Evolutionary conservation across 2,888 invertebrate species (phyloP), one percentile per base, ranked within the genome.

Genomic region (Autographa pulchrina): DNA sequence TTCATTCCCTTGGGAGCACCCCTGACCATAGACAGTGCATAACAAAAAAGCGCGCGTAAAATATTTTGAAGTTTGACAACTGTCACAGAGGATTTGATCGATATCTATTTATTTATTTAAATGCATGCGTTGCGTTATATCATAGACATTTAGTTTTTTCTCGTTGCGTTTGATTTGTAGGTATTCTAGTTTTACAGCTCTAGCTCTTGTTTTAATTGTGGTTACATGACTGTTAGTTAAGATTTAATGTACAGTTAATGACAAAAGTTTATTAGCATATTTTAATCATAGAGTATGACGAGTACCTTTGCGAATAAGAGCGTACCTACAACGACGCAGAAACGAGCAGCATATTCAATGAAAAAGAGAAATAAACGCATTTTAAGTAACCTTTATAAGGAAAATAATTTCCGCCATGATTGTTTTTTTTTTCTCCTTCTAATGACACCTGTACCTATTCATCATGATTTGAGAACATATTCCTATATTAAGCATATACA

Each of bases 11-110:
- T 70, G 74, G 54, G 41, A 82, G 52, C 91, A 93, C 72, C 94
- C 94, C 94, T 94, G 82, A 70, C 74, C 82, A 84, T 89, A 89
- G 88, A 90, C 81, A 74, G 76, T 73, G 79, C 86, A 84, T 87
- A 85, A 90, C 84, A 85, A 90, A 92, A 92, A 93, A 92, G 92
- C 92, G 91, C 92, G 91, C 92, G 93, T 92, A 93, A 94, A 94
- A 94, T 94, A 94, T 95, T 94, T 94, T 93, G 93, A 93, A 92
- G 91, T 94, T 93, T 94, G 94, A 94, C 94, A 95, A 95, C 92
- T 95, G 95, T 94, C 95, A 93, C 82, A 84, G 83, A 63, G 88
- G 86, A 88, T 88, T 86, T 90, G 94, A 94, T 93, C 90, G 86
- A 90, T 93, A 94, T 94, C 92, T 90, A 85, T 92, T 87, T 92